A percentile compares a stretch with the other conserved stretches of the same genome.
Evolutionary conservation across 2,113 vertebrate genomes (phyloP).

Genomic region (Chamaetylas fuelleborni): DNA sequence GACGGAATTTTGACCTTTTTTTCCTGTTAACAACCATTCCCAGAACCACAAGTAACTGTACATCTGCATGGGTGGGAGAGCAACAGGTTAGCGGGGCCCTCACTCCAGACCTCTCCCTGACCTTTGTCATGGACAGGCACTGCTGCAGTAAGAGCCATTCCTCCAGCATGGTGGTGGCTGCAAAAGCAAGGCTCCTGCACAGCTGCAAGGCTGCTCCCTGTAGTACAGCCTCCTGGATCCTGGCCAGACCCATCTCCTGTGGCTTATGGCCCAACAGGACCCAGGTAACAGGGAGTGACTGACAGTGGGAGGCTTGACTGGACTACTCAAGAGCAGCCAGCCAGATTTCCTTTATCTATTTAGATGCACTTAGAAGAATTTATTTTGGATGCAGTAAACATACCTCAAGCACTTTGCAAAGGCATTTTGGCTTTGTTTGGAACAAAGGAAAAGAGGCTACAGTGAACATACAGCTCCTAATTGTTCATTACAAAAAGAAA

Average conservation of each 20-base stretch:
- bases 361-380: not conserved
- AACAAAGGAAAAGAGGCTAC: not conserved
- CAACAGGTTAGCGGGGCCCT: not conserved
- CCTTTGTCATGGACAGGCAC: not conserved
- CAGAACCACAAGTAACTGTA: not conserved
- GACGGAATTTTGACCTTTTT: not conserved
- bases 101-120: not conserved
- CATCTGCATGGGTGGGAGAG: not conserved
- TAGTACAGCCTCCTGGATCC: not conserved
- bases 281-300: not conserved
- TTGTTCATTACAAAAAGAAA: not conserved
- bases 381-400: not conserved
- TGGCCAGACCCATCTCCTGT: not conserved
- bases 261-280: not conserved
- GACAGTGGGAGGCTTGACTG: not conserved
- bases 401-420: not conserved
- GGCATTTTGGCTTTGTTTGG: not conserved
- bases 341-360: not conserved
- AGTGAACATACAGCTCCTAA: not conserved
- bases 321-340: not conserved
- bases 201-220: not conserved
- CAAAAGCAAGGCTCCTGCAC: not conserved
- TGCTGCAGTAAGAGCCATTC: not conserved
- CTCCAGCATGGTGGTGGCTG: rapidly evolving
- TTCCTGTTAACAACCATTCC: not conserved